A percentile compares a stretch with the other conserved stretches of the same genome.
Conservation (phyloP, 2,797 vertebrate genomes). For the Vireo griseus region DNA sequence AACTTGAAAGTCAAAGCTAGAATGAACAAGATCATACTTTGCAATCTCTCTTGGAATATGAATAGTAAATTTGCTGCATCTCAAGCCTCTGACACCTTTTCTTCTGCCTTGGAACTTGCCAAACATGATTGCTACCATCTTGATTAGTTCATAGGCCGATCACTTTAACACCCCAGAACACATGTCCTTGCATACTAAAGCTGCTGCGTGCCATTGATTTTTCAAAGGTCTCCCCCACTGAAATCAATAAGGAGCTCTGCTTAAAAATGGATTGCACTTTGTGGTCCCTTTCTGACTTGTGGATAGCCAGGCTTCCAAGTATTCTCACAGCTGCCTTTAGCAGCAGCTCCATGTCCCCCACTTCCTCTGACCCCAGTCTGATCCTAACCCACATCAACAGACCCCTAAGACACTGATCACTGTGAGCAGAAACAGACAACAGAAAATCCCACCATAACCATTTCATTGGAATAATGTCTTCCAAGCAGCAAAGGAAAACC, state of each 20-base stretch:
- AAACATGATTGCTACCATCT: not conserved
- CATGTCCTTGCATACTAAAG: not conserved
- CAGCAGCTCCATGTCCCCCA: not conserved
- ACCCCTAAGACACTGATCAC: not conserved
- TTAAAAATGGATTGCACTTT: conserved; percentile 23
- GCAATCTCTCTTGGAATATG: not conserved
- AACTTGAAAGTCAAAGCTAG: not conserved
- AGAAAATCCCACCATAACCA: not conserved
- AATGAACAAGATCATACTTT: not conserved
- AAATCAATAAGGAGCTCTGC: conserved; percentile 45
- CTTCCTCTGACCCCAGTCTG: not conserved
- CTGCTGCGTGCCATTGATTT: conserved; percentile 23
- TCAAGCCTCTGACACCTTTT: not conserved
- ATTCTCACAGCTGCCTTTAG: not conserved
- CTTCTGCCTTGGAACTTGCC: not conserved
- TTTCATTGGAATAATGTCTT: not conserved
- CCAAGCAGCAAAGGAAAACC: not conserved
- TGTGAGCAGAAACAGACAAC: accelerated
- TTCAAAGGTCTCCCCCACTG: conserved; percentile 4
- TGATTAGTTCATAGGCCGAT: not conserved
- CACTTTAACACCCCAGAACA: not conserved
- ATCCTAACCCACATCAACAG: not conserved
- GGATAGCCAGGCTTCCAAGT: not conserved
- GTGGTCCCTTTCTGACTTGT: not conserved
- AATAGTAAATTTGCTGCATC: not conserved